phyloP scores from a whole-genome alignment of 2,888 invertebrate species.

The Cataglyphis cursor region DNA sequence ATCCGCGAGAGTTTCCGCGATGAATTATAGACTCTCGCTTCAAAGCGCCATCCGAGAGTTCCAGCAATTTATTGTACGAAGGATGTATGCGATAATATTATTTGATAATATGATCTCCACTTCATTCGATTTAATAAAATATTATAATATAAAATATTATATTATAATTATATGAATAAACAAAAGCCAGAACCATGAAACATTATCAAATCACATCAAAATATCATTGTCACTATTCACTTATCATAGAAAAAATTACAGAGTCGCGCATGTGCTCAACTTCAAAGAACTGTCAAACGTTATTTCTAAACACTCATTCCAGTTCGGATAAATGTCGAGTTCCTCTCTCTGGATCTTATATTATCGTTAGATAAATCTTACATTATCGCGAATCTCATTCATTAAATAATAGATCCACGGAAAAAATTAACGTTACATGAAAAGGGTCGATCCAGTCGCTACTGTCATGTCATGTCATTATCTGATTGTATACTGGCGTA shows the following conservation, averaged over 20 bases:
- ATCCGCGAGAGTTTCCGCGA: not conserved
- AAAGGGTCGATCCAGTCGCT: conserved; percentile 14
- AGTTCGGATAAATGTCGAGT: not conserved
- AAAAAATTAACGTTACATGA: conserved; percentile 29
- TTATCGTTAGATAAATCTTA: not conserved
- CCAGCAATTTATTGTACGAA: not conserved
- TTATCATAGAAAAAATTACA: not conserved
- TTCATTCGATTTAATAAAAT: not conserved
- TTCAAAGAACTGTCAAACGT: not conserved
- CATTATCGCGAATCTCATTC: not conserved
- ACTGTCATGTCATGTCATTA: conserved; percentile 23
- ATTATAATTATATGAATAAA: too few species aligned
- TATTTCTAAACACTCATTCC: not conserved
- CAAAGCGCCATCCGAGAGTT: not conserved
- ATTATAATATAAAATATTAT: not conserved
- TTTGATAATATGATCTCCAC: not conserved
- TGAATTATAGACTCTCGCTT: not conserved
- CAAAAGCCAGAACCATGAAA: not conserved
- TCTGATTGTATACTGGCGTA: conserved; percentile 20
- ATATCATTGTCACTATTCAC: not conserved
- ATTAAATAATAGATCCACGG: conserved; percentile 3
- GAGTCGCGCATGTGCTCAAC: not conserved
- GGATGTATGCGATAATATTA: not conserved
- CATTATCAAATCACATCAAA: not conserved
- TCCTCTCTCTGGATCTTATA: not conserved